Base-by-base conservation (phyloP, 2,113 vertebrate species). In the Noturus placidus region DNA sequence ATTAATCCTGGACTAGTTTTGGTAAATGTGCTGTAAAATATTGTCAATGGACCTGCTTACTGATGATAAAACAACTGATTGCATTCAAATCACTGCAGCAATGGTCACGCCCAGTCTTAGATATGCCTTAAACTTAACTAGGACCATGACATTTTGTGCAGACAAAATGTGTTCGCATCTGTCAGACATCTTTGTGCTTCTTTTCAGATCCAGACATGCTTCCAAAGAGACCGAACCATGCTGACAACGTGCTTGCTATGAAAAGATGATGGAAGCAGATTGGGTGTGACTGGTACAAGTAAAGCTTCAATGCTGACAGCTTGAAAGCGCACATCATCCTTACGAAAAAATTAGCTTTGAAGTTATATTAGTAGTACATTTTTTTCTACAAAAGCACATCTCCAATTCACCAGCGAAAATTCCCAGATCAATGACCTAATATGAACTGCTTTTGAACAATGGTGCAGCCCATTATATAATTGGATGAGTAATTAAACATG, bases 381-480 rank as follows among this genome's bases (percentile, higher is more conserved):
- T 1, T 77, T 77, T 5, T 5, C 50, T 14, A 76, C 3, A 50
- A 77, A 50, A 27, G 27, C 27, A 54, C 76, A 77, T 77, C 3
- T 54, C 50, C 27, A 22, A n/a, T 54, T 79, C n/a, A 56, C n/a
- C 46, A 50, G 46, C 8, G n/a, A n/a, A n/a, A n/a, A n/a, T n/a
- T n/a, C n/a, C 46, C 46, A 50, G 17, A 4, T 79, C 20, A 25
- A 5, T 22, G 30, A 59, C 35, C 56, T 61, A 25, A 57, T 25
- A 19, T 81, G 79, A 81, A 57, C 56, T 54, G 10, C 50, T 25
- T 38, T 22, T 22, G 79, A 61, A 61, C 56, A 61, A 89, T 69
- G 80, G 59, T 33, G 42, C 54, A 85, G 82, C 25, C 10, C 19
- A 27, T 85, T 80, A 87, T 67, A 72, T 33, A 76, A 81, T 83